These are phyloP conservation scores for Cyrtorhinus lividipennis DNA, from an alignment of 1,140 invertebrate species.

Conservation along the genomic window DNA sequence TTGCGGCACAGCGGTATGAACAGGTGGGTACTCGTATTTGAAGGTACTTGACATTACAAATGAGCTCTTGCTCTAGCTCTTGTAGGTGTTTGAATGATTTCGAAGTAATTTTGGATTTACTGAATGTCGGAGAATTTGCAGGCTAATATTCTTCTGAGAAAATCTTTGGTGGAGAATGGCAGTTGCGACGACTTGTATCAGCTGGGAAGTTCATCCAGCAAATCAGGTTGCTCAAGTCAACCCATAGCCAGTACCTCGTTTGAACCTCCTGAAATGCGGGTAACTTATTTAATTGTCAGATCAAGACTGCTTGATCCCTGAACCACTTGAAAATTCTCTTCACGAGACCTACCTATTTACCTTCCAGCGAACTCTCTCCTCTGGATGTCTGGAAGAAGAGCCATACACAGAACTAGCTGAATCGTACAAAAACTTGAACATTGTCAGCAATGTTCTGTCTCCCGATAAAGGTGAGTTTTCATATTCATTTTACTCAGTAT, in stretches of 20 bases:
- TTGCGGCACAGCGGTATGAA: neutral
- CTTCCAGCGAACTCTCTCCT: neutral
- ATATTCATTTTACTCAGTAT: no score
- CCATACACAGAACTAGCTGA: neutral
- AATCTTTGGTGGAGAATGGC: conserved; percentile 15
- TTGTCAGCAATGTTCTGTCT: neutral
- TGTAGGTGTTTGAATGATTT: no score
- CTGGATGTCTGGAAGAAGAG: conserved; percentile 1
- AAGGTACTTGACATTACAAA: no score
- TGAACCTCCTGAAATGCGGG: neutral
- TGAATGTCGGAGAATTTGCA: no score
- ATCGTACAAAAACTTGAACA: neutral
- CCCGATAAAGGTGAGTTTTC: neutral
- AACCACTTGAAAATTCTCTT: no score
- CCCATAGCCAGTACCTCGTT: neutral
- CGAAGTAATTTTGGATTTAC: no score
- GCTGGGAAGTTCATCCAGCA: neutral
- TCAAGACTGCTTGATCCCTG: no score
- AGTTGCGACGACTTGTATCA: conserved; percentile 9
- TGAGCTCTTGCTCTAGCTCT: no score
- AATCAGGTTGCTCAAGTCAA: neutral
- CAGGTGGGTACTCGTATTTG: no score
- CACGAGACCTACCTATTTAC: no score
- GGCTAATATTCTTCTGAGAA: neutral
- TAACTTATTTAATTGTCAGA: no score